Evolutionary conservation across 1,140 invertebrate species (phyloP).

Genomic region (Lepidotrigona ventralis): DNA sequence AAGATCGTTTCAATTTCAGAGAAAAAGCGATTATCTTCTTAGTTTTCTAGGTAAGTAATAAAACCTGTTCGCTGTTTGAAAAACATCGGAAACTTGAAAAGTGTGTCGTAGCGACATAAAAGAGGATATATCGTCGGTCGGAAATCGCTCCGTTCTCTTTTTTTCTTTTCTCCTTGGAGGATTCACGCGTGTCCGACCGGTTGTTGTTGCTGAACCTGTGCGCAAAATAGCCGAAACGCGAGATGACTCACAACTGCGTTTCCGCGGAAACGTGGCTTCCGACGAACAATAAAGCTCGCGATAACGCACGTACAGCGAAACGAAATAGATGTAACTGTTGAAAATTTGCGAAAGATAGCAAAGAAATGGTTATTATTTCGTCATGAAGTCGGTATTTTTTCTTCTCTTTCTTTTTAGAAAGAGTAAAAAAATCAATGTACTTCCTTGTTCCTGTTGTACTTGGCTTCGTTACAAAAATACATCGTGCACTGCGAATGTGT

Average conservation of each 20-base stretch:
- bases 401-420: not conserved
- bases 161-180: not conserved
- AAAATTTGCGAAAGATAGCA: not conserved
- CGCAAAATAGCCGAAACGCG: not conserved
- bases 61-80: conserved; percentile 5
- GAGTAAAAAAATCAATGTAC: not conserved
- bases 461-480: not conserved
- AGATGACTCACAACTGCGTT: conserved; percentile 4
- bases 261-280: not conserved
- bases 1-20: not conserved
- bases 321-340: too few relatives aligned
- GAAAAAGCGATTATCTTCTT: not conserved
- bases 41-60: not conserved
- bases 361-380: not conserved
- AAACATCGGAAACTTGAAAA: conserved; percentile 2
- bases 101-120: not conserved
- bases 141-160: not conserved
- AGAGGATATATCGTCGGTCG: not conserved
- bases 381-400: not conserved
- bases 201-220: too few relatives aligned
- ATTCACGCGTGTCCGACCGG: accelerated
- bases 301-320: not conserved
- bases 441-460: too few relatives aligned
- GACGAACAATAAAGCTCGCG: not conserved
- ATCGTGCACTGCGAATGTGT: not conserved